Base-by-base conservation (phyloP, 2,113 vertebrate genomes). In the Toxotes jaculatrix region DNA sequence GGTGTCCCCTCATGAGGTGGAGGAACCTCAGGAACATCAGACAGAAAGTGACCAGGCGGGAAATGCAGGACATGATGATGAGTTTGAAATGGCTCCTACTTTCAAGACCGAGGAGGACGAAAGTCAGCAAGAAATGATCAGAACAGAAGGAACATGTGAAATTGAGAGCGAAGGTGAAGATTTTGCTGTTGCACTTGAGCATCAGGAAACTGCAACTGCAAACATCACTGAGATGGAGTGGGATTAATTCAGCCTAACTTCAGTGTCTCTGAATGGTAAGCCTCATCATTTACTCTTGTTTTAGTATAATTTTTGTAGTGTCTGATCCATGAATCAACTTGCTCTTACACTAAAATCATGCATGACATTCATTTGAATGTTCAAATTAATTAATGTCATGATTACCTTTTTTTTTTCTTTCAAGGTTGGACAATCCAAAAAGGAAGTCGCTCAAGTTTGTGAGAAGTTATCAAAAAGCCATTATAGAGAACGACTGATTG, bases 131-230 rank as follows among this genome's bases (percentile, higher is more conserved):
- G 60, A 72, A 57, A 21, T 17, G 27, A 38, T 23, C 0, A 56
- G 69, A 65, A 53, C 55, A 53, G 63, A 0, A 59, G 57, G 11
- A 77, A 80, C 12, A 2, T 5, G 43, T 43, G 82, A 80, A 23
- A n/a, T 40, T 5, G 88, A 90, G 7, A 91, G 88, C 23, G 87
- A 92, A 42, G 83, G 71, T 0, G 90, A 90, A 71, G 85, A 92
- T 63, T 94, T 91, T 79, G 56, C 64, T 23, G 60, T 87, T n/a
- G 92, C 92, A 14, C 76, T 68, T 0, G 91, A 93, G 56, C 31
- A 87, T 51, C 78, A 66, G 2, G 83, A 79, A 40, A 40, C 38
- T 40, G 38, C 17, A 32, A 49, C 66, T 19, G 14, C 31, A 9
- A 65, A 40, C 3, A 4, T 74, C 12, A 23, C 64, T 5, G 57